These are phyloP conservation scores for Alloscopus bannaensis DNA, from an alignment of 2,888 invertebrate species.

Conservation along the genomic window DNA sequence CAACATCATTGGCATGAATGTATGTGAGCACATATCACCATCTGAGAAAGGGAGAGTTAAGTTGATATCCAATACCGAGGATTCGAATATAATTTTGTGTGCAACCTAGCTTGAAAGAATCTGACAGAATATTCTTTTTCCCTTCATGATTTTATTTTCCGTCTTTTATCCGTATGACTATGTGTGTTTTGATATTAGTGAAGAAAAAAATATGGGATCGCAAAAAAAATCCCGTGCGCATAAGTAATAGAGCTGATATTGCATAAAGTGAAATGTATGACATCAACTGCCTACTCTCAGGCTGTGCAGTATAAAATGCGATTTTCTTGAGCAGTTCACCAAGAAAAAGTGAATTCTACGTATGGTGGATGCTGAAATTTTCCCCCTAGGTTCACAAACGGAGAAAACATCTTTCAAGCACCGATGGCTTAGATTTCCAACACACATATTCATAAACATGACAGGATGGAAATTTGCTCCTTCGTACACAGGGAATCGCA, in stretches of 20 bases:
- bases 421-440: too few relatives aligned
- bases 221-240: constrained; percentile 51
- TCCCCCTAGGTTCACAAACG: not conserved
- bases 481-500: not conserved
- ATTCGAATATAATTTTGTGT: too few relatives aligned
- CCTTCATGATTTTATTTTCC: constrained; percentile 35
- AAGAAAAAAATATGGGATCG: constrained; percentile 8
- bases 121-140: constrained; percentile 35
- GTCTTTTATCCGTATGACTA: not conserved
- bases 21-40: too few relatives aligned
- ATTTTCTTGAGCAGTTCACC: constrained; percentile 5
- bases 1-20: too few relatives aligned
- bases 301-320: constrained; percentile 33
- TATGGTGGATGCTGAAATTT: too few relatives aligned
- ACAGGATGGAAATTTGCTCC: constrained; percentile 36
- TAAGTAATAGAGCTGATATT: constrained; percentile 46
- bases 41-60: too few relatives aligned
- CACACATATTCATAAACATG: constrained; percentile 39
- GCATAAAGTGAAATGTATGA: constrained; percentile 48
- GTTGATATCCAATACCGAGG: too few relatives aligned
- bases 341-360: not conserved
- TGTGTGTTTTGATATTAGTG: not conserved
- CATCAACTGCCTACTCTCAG: constrained; percentile 31
- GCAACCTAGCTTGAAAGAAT: constrained; percentile 38
- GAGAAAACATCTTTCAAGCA: not conserved